A percentile compares a stretch with the other conserved stretches of the same genome.
Evolutionary conservation across 1,140 invertebrate genomes (phyloP).

Genomic region (Hylaeus anthracinus): DNA sequence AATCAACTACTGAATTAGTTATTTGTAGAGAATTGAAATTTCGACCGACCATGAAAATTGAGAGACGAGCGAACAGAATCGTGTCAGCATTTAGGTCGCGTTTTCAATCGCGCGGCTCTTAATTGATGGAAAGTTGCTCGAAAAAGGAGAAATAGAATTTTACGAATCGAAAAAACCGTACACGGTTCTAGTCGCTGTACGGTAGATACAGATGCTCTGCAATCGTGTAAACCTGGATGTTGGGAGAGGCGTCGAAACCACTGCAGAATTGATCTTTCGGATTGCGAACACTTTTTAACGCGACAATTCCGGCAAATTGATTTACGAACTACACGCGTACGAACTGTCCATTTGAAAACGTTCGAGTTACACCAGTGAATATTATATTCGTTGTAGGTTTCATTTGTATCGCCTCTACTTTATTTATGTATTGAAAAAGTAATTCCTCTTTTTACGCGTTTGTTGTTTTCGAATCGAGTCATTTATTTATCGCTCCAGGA

Average conservation of each 20-base stretch:
- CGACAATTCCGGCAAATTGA: neutral
- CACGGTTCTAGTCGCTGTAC: neutral
- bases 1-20: too few species aligned
- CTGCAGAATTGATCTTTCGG: neutral
- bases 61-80: neutral
- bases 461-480: too few species aligned
- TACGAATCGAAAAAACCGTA: neutral
- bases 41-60: neutral
- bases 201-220: neutral
- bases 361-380: slow-evolving; percentile 11
- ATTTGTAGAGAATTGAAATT: neutral
- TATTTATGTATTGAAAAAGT: neutral
- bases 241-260: neutral
- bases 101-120: too few species aligned
- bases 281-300: neutral
- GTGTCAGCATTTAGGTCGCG: too few species aligned
- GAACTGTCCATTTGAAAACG: neutral
- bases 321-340: neutral
- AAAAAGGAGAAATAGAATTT: neutral
- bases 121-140: neutral
- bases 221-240: neutral
- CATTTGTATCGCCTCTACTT: neutral
- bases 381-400: slow-evolving; percentile 15
- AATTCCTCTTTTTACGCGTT: neutral
- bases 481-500: too few species aligned